Conservation (phyloP, 2,113 vertebrate genomes). For the Sceloporus tristichus region DNA sequence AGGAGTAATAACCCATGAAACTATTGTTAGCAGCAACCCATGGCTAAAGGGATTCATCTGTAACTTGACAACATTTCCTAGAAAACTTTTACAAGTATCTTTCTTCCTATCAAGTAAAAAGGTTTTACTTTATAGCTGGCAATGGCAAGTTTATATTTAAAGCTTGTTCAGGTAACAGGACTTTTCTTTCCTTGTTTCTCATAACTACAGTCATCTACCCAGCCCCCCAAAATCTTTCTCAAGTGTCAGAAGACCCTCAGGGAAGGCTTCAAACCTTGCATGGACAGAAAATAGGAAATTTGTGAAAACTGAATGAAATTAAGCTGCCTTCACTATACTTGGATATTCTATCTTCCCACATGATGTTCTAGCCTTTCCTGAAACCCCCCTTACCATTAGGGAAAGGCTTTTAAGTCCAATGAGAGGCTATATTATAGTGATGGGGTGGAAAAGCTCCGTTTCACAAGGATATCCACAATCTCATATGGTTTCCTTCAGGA, state of each 20-base stretch:
- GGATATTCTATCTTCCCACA: background rate
- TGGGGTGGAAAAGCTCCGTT: background rate
- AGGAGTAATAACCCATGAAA: background rate
- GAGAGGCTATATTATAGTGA: background rate
- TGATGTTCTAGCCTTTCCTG: background rate
- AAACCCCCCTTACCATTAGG: no score
- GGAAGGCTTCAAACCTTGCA: background rate
- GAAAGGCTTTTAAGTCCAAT: background rate
- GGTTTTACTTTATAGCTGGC: background rate
- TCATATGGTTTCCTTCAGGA: background rate
- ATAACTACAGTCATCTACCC: no score
- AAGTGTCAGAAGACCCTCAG: background rate
- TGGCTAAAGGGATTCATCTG: background rate
- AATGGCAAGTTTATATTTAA: background rate
- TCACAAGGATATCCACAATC: background rate
- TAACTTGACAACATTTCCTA: background rate
- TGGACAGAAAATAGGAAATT: background rate
- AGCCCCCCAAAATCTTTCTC: background rate
- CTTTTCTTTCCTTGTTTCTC: background rate
- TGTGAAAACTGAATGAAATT: background rate
- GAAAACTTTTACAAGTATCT: background rate
- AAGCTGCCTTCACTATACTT: background rate
- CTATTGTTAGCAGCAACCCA: background rate
- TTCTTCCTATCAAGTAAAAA: background rate
- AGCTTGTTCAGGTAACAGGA: background rate